These are phyloP conservation scores for Himalopsyche anomala DNA, from an alignment of 2,888 invertebrate species.

Conservation along the genomic window DNA sequence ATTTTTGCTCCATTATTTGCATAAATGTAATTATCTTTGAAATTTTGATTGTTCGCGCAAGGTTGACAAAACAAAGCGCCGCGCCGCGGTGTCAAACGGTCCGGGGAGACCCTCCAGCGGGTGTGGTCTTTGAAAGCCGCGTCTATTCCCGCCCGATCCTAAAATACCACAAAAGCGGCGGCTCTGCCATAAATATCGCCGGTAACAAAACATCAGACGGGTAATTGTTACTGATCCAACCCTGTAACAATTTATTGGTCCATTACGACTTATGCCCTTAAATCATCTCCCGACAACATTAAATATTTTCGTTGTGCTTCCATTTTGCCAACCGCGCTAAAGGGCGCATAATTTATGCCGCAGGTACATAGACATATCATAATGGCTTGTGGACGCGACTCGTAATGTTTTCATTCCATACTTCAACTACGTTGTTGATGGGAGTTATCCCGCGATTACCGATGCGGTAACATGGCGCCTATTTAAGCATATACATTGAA, in stretches of 20 bases:
- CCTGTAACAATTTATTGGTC: conserved; percentile 74
- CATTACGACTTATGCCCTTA: conserved; percentile 76
- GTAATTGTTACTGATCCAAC: conserved; percentile 65
- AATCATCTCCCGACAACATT: conserved; percentile 76
- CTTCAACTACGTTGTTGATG: conserved; percentile 1
- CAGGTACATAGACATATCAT: conserved; percentile 44
- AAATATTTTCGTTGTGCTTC: conserved; percentile 70
- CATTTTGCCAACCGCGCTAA: conserved; percentile 56
- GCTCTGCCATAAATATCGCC: conserved; percentile 61
- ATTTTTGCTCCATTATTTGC: conserved; percentile 27
- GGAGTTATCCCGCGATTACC: background rate
- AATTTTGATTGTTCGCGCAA: conserved; percentile 34
- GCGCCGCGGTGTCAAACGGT: background rate
- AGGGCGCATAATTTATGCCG: conserved; percentile 62
- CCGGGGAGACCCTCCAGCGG: conserved; percentile 8
- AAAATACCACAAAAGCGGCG: conserved; percentile 56
- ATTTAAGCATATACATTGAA: too few relatives aligned
- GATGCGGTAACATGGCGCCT: too few relatives aligned
- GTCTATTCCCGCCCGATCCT: conserved; percentile 33
- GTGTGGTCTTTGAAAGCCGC: conserved; percentile 33
- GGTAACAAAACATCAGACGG: conserved; percentile 64
- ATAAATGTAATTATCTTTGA: conserved; percentile 34
- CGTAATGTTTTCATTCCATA: conserved; percentile 30
- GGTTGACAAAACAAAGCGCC: conserved; percentile 34
- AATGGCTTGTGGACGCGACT: background rate